Percentiles rank a stretch among this genome's conserved stretches.
phyloP scores from a whole-genome alignment of 2,888 invertebrate genomes.

The Adelphocoris suturalis region DNA sequence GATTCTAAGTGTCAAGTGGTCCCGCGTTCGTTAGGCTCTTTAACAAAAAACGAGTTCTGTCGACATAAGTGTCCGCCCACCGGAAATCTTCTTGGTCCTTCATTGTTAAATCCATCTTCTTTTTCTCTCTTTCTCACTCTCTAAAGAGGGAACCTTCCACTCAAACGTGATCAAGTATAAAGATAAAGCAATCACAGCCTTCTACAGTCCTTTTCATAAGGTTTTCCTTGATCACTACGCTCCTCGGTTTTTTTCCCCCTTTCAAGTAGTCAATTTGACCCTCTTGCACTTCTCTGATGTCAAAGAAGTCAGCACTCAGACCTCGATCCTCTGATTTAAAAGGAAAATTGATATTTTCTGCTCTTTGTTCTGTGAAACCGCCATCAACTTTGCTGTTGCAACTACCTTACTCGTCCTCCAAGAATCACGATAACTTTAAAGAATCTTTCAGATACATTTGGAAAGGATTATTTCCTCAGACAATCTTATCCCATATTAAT shows the following conservation, averaged over 20 bases:
- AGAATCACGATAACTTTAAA: no score
- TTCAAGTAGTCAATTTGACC: constrained; percentile 38
- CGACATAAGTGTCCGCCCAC: constrained; percentile 30
- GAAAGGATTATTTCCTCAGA: no score
- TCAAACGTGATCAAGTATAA: constrained; percentile 30
- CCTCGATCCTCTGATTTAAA: background rate
- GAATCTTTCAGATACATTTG: no score
- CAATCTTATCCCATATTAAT: no score
- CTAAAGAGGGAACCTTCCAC: background rate
- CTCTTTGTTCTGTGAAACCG: background rate
- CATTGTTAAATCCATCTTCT: background rate
- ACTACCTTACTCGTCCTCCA: no score
- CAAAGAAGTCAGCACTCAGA: background rate
- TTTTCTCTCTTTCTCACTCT: background rate
- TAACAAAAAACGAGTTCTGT: background rate
- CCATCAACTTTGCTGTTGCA: background rate
- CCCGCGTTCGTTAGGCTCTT: background rate
- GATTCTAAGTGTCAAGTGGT: background rate
- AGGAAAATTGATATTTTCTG: background rate
- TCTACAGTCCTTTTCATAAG: background rate
- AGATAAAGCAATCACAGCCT: constrained; percentile 44
- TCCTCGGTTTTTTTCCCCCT: background rate
- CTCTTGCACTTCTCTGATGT: background rate
- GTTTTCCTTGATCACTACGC: constrained; percentile 11
- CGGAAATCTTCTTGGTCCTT: constrained; percentile 16